phyloP scores from a whole-genome alignment of 2,888 invertebrate species.

The Hydrotaea diabolus region DNA sequence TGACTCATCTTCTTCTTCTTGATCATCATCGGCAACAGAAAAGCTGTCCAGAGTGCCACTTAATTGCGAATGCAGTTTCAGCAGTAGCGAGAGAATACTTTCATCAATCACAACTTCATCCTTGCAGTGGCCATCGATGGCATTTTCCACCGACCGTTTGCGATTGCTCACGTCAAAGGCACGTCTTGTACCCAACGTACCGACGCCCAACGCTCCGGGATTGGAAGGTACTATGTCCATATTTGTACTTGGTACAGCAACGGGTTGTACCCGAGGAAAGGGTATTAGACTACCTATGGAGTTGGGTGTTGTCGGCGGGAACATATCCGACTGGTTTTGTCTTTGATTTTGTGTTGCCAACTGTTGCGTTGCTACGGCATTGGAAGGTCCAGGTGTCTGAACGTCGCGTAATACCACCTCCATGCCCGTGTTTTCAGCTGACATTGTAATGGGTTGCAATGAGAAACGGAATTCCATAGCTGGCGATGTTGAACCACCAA shows the following conservation, averaged over 20 bases:
- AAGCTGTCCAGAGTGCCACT: conserved; percentile 92
- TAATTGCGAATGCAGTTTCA: conserved; percentile 94
- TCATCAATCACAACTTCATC: conserved; percentile 87
- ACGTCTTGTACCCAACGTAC: conserved; percentile 71
- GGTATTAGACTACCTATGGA: conserved; percentile 79
- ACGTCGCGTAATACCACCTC: conserved; percentile 80
- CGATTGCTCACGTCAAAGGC: conserved; percentile 75
- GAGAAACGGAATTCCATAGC: conserved; percentile 76
- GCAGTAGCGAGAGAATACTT: conserved; percentile 92
- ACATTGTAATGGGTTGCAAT: conserved; percentile 77
- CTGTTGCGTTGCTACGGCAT: conserved; percentile 48
- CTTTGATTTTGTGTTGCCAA: conserved; percentile 60
- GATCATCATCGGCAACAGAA: conserved; percentile 82
- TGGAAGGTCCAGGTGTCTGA: conserved; percentile 67
- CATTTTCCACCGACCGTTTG: conserved; percentile 79
- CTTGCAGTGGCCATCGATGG: conserved; percentile 80
- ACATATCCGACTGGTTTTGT: conserved; percentile 77
- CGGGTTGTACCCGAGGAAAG: conserved; percentile 80
- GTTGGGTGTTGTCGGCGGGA: conserved; percentile 75
- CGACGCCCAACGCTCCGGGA: conserved; percentile 70
- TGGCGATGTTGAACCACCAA: conserved; percentile 71
- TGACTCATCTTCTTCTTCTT: conserved; percentile 45
- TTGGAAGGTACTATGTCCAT: conserved; percentile 82
- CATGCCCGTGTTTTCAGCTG: conserved; percentile 78
- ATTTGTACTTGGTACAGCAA: conserved; percentile 80